A percentile compares a stretch with the other conserved stretches of the same genome.
These are phyloP conservation scores for Jacana jacana DNA, from an alignment of 2,113 vertebrate species.

Conservation along the genomic window DNA sequence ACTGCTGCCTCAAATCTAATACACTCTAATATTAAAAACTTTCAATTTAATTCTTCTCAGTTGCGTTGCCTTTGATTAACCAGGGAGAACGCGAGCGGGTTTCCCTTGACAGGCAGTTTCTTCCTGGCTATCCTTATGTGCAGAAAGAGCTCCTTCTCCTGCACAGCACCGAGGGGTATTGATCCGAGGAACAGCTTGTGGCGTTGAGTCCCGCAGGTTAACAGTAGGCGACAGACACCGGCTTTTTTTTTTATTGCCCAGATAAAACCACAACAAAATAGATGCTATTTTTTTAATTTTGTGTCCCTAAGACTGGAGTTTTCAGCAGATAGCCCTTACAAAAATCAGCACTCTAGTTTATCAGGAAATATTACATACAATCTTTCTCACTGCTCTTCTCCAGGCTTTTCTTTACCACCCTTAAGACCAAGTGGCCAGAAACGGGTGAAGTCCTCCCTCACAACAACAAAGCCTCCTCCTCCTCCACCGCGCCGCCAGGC, in stretches of 20 bases:
- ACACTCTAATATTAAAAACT: constrained; percentile 43
- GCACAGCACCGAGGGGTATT: neutral
- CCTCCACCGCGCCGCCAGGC: neutral
- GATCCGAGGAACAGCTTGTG: constrained; percentile 3
- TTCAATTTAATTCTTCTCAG: constrained; percentile 51
- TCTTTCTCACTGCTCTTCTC: neutral
- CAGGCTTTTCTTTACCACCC: neutral
- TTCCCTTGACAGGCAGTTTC: constrained; percentile 32
- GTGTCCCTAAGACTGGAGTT: neutral
- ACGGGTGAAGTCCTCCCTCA: neutral
- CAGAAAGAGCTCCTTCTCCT: constrained; percentile 12
- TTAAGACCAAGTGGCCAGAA: neutral
- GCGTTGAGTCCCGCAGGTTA: constrained; percentile 38
- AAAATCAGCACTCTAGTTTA: neutral
- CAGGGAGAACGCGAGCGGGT: neutral
- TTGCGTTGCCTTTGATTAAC: constrained; percentile 61
- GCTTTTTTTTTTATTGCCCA: neutral
- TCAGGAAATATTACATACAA: neutral
- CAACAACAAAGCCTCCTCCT: constrained; percentile 18
- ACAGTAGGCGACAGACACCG: neutral
- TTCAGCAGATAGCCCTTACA: neutral
- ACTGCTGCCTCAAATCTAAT: constrained; percentile 41
- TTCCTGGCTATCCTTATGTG: neutral
- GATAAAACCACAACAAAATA: neutral
- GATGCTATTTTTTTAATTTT: neutral